These are phyloP conservation scores for Hetaerina americana DNA, from an alignment of 1,140 invertebrate species.

Conservation along the genomic window DNA sequence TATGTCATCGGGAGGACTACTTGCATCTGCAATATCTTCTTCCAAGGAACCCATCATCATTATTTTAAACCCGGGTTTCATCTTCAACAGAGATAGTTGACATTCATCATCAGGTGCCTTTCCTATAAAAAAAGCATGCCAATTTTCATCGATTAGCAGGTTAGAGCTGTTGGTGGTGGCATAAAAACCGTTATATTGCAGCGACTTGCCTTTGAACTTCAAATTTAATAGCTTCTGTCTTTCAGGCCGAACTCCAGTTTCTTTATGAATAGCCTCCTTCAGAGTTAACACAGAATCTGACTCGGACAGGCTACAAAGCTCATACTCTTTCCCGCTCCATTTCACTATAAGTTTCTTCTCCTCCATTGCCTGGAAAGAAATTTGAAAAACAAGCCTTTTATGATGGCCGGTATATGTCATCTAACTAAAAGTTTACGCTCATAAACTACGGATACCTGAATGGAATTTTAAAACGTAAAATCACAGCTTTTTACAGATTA, in stretches of 20 bases:
- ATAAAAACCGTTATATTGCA: slow-evolving; percentile 11
- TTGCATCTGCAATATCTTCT: slow-evolving; percentile 72
- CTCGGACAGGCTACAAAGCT: slow-evolving; percentile 48
- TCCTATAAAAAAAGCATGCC: slow-evolving; percentile 37
- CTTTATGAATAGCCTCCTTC: slow-evolving; percentile 63
- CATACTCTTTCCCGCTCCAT: slow-evolving; percentile 82
- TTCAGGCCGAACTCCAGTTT: slow-evolving; percentile 75
- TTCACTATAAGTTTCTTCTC: slow-evolving; percentile 54
- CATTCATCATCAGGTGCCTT: slow-evolving; percentile 67
- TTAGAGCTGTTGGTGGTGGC: neutral
- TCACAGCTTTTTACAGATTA: too few species aligned
- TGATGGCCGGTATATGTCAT: too few species aligned
- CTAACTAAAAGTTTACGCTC: too few species aligned
- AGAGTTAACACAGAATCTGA: slow-evolving; percentile 62
- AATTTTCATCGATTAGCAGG: slow-evolving; percentile 3
- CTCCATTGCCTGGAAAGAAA: neutral
- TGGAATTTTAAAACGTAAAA: too few species aligned
- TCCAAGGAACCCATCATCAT: slow-evolving; percentile 96
- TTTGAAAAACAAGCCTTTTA: too few species aligned
- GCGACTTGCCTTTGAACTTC: slow-evolving; percentile 67
- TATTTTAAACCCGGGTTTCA: slow-evolving; percentile 82
- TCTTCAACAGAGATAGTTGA: slow-evolving; percentile 49
- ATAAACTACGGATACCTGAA: too few species aligned
- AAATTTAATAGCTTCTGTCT: slow-evolving; percentile 88
- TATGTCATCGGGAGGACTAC: slow-evolving; percentile 59